These are phyloP conservation scores for Anastrepha ludens DNA, from an alignment of 1,140 invertebrate genomes.

Conservation along the genomic window DNA sequence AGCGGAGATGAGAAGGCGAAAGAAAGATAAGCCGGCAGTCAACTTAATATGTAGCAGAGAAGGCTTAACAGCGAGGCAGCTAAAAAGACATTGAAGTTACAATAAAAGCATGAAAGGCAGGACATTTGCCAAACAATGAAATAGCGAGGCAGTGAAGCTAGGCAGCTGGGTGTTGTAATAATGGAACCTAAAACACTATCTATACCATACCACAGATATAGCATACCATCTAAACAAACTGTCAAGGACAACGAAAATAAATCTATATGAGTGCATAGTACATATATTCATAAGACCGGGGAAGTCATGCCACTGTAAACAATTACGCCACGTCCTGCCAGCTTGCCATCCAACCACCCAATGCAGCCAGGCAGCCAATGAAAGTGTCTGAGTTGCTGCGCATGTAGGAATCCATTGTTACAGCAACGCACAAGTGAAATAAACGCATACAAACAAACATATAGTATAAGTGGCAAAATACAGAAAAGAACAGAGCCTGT, in stretches of 20 bases:
- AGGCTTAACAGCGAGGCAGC: neutral
- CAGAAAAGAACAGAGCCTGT: neutral
- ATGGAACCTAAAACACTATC: conserved; percentile 4
- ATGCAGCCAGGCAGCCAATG: neutral
- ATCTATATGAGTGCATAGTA: neutral
- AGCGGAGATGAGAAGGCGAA: neutral
- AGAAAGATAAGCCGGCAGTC: neutral
- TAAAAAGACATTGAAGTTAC: neutral
- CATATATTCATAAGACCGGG: neutral
- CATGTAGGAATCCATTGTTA: neutral
- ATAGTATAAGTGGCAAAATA: neutral
- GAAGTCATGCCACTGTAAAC: neutral
- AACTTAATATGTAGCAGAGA: too few relatives aligned
- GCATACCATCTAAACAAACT: neutral
- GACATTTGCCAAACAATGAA: neutral
- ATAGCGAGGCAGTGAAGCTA: neutral
- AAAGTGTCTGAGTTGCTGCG: conserved; percentile 13
- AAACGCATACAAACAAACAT: neutral
- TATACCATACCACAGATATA: neutral
- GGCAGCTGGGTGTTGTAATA: conserved; percentile 25
- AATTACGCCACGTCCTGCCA: neutral
- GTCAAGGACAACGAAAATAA: conserved; percentile 50
- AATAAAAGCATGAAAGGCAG: neutral
- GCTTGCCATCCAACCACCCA: neutral
- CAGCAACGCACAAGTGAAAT: neutral